A percentile compares a stretch with the other conserved stretches of the same genome.
phyloP scores from a whole-genome alignment of 2,113 vertebrate species.

The Hypocryptadius cinnamomeus region DNA sequence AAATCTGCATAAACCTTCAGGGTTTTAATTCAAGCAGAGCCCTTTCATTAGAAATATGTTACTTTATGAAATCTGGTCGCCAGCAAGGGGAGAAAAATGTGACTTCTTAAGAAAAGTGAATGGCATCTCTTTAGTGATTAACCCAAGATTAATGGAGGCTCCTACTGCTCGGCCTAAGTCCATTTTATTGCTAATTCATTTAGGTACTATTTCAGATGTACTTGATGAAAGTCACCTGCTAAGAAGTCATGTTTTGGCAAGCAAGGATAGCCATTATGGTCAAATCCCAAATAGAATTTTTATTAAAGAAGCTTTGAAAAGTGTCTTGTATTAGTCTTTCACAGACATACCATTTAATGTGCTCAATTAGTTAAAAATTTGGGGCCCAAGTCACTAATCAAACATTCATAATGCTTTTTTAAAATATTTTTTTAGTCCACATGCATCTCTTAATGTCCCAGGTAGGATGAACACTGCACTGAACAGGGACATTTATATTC shows the following conservation, averaged over 20 bases:
- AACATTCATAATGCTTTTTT: background rate
- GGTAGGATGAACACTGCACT: constrained; percentile 47
- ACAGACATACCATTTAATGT: constrained; percentile 70
- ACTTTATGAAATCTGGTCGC: constrained; percentile 93
- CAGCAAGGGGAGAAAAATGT: constrained; percentile 94
- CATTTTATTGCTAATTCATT: constrained; percentile 99
- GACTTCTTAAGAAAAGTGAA: constrained; percentile 98
- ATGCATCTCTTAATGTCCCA: constrained; percentile 38
- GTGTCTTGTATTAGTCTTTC: constrained; percentile 72
- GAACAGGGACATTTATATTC: constrained; percentile 8
- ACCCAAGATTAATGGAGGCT: constrained; percentile 95
- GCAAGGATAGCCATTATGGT: constrained; percentile 87
- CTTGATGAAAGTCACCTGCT: constrained; percentile 94
- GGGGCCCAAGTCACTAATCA: constrained; percentile 44
- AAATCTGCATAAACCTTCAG: constrained; percentile 94
- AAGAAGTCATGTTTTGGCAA: constrained; percentile 97
- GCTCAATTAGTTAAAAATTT: constrained; percentile 75
- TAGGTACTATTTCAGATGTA: constrained; percentile 97
- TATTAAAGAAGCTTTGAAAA: constrained; percentile 82
- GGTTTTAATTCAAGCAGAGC: constrained; percentile 96
- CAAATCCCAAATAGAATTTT: constrained; percentile 87
- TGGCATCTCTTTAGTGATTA: constrained; percentile 99
- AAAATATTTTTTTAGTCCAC: background rate
- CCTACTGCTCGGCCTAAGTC: constrained; percentile 94
- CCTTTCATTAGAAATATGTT: constrained; percentile 99